Evolutionary conservation across 2,113 vertebrate species (phyloP).

Genomic region (Boleophthalmus pectinirostris): DNA sequence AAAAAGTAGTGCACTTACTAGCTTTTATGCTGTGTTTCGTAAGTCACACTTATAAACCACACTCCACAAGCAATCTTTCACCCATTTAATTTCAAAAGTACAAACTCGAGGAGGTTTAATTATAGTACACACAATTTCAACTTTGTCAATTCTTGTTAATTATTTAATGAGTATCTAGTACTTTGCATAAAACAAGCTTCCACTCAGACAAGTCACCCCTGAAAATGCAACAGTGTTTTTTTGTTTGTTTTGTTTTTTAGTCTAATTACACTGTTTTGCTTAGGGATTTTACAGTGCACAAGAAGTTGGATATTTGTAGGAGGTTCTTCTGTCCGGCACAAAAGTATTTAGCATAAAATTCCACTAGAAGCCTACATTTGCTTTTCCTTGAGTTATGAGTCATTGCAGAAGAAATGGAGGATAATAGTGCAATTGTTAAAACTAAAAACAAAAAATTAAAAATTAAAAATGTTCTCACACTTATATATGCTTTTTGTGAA

Average conservation of each 20-base stretch:
- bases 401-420: background rate
- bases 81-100: slow-evolving; percentile 27
- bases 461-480: no score
- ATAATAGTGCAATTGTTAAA: no score
- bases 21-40: slow-evolving; percentile 5
- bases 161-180: slow-evolving; percentile 41
- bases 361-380: no score
- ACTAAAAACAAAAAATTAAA: no score
- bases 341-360: background rate
- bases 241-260: no score
- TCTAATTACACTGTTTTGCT: slow-evolving; percentile 1
- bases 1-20: slow-evolving; percentile 23
- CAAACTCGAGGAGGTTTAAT: slow-evolving; percentile 36
- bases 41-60: slow-evolving; percentile 2
- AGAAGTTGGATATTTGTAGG: background rate
- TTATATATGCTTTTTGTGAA: no score
- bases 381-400: no score
- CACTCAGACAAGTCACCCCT: slow-evolving; percentile 1
- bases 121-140: slow-evolving; percentile 24
- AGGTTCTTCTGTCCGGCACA: background rate
- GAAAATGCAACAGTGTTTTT: slow-evolving; percentile 3
- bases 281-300: background rate
- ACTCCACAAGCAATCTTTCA: slow-evolving; percentile 8
- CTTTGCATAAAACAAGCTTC: slow-evolving; percentile 17
- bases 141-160: slow-evolving; percentile 27